phyloP scores from a whole-genome alignment of 35 echinoderm and acorn worm genomes.

The Apostichopus californicus region DNA sequence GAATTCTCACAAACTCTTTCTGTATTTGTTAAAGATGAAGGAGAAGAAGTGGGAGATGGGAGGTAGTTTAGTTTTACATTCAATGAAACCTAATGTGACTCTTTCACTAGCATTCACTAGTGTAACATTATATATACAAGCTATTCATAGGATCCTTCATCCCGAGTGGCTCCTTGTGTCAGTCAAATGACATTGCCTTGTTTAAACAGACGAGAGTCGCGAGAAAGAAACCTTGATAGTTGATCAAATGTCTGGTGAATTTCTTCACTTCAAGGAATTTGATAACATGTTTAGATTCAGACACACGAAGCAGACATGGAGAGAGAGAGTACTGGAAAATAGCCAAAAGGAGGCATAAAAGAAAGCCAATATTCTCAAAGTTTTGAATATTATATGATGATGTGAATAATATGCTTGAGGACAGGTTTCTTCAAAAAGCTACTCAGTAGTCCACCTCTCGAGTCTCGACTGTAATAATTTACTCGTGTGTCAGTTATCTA shows the following conservation, averaged over 20 bases:
- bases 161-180: not conserved
- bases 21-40: too few species aligned
- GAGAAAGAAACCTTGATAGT: not conserved
- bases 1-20: too few species aligned
- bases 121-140: not conserved
- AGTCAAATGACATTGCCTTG: not conserved
- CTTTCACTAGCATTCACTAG: not conserved
- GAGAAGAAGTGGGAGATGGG: too few species aligned
- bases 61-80: not conserved
- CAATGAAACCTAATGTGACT: not conserved
- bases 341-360: not conserved
- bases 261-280: not conserved
- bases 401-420: too few species aligned
- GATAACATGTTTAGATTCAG: not conserved
- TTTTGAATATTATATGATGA: not conserved
- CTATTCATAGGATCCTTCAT: not conserved
- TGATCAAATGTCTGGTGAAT: too few species aligned
- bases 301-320: not conserved
- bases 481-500: not conserved
- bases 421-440: not conserved
- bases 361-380: not conserved
- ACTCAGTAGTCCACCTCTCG: not conserved
- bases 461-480: not conserved
- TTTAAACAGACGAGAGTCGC: not conserved
- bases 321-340: not conserved